phyloP scores from a whole-genome alignment of 2,113 vertebrate genomes.

The Misgurnus mizolepis region DNA sequence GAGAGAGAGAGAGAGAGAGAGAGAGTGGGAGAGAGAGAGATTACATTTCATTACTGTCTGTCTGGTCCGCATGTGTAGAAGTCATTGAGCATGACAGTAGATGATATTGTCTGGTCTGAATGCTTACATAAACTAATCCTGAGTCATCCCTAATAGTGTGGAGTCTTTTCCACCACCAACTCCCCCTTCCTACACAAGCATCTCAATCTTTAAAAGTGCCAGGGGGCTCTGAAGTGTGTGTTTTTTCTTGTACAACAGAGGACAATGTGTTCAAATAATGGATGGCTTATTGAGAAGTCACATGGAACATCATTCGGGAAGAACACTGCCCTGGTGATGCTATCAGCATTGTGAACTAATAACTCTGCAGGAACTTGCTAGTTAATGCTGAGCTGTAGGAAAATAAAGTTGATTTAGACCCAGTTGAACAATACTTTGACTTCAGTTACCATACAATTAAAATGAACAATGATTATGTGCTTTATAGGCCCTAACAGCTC shows the following conservation, averaged over 20 bases:
- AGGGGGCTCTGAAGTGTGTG: not conserved
- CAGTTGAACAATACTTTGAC: not conserved
- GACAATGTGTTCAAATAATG: not conserved
- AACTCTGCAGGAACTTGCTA: not conserved
- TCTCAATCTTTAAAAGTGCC: not conserved
- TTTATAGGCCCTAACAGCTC: not conserved
- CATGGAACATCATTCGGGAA: not conserved
- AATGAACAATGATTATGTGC: not conserved
- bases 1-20: too few species aligned
- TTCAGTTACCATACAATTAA: not conserved
- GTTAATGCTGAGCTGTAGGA: not conserved
- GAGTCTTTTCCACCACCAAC: not conserved
- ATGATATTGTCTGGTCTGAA: conserved; percentile 24
- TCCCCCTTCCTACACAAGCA: not conserved
- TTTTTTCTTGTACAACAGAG: not conserved
- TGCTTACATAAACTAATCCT: conserved; percentile 13
- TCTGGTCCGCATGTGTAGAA: conserved; percentile 25
- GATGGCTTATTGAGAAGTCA: not conserved
- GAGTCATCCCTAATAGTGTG: not conserved
- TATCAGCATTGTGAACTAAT: not conserved
- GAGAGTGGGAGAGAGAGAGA: not conserved
- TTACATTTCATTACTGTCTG: not conserved
- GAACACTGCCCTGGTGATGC: not conserved
- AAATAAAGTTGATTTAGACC: not conserved
- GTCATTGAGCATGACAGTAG: not conserved